Base-by-base conservation (phyloP, 2,113 vertebrate genomes). In the Neofelis nebulosa region DNA sequence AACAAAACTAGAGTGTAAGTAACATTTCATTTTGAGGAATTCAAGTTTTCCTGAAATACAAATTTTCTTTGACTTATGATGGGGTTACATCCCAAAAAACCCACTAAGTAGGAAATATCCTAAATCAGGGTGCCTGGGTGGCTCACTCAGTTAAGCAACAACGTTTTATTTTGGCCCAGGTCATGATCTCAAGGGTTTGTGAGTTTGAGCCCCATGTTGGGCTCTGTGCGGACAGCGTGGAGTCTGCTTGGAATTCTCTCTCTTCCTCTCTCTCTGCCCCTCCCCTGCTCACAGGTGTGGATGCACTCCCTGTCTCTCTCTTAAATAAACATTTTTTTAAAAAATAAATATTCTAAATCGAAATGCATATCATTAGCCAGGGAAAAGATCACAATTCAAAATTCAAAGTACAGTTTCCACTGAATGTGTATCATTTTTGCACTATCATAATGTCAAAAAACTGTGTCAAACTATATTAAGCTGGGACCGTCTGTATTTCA, bases 21-120 rank as follows among this genome's bases (percentile, higher is more conserved):
- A 68, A 76, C 29, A 80, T 50, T 50, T 80, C 12, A 57, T 97
- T 81, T 81, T 69, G 55, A 97, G 63, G 73, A 96, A 84, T 45
- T 88, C 78, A 93, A 61, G 8, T 61, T 61, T 61, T 61, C 57
- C 11, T 95, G 25, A 94, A 76, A 85, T 94, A 79, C 18, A 79
- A 52, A 52, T 19, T 29, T 50, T 79, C 29, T 31, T 33, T 50
- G 48, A 52, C 18, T 79, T 79, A n/a, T 4, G 48, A n/a, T n/a
- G 48, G 9, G 76, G 31, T n/a, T 33, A n/a, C 3, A 52, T 52
- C 48, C 76, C 33, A 10, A 21, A 6, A 79, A 52, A 79, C 48
- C 18, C 57, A 61, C 57, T 23, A 66, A 66, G 27, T 31, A 31
- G 65, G 5, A 66, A 14, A 15, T 66, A 14, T 66, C 13, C 27